Base-by-base conservation (phyloP, 2,888 invertebrate genomes). In the Xestia c-nigrum region DNA sequence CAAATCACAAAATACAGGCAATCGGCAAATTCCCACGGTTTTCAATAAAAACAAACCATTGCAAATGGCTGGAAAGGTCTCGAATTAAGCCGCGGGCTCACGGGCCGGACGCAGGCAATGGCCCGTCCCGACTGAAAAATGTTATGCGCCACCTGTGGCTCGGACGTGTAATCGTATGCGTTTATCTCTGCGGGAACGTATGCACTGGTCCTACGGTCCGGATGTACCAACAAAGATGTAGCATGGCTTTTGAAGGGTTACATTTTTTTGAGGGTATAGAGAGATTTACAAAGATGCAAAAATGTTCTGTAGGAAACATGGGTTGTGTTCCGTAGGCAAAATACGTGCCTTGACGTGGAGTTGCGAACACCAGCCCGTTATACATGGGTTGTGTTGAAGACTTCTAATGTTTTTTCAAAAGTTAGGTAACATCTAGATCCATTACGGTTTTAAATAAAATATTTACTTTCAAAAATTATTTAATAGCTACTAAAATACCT, bases 131-230 rank as follows among this genome's bases (percentile, higher is more conserved):
- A 88, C 92, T 95, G 96, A 97, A 97, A 97, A 97, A 97, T 96
- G 96, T 96, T 95, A 96, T 96, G 89, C 94, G 94, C 97, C 97
- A 97, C 97, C 97, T 97, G 97, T 97, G 93, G 97, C 93, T 90
- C 94, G 90, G 86, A 90, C 90, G 90, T 91, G 94, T 96, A 95
- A 96, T 96, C 96, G 96, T 95, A 96, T 96, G 96, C 96, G 95
- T 95, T 95, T 96, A 96, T 96, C 96, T 94, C 92, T 92, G 90
- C 90, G 93, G 91, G 91, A 90, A 90, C 92, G 92, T 92, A 93
- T 95, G 95, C 95, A 94, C 89, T 90, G 91, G 87, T 86, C 89
- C 87, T 84, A 67, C 72, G 87, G 87, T 89, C 89, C 90, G 87
- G 82, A 63, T 82, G 65, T 66, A 10, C 38, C 68, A 38, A 93